Percentiles rank a stretch among this genome's conserved stretches.
Evolutionary conservation across 1,140 invertebrate species (phyloP).

Genomic region (Drosophila kepulauana): DNA sequence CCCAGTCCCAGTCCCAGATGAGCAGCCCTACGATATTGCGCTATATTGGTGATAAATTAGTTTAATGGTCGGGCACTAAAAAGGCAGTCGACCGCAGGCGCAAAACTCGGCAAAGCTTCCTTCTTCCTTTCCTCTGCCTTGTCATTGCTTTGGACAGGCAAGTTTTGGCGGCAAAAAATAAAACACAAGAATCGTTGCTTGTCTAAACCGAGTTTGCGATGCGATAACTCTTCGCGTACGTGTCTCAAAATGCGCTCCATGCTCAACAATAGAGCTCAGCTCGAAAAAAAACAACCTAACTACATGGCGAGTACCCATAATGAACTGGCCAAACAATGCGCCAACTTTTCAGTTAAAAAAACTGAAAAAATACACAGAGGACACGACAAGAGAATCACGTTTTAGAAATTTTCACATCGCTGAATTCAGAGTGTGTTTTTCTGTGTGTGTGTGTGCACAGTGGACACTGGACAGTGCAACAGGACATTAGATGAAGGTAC

Average conservation of each 20-base stretch:
- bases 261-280: conserved; percentile 24
- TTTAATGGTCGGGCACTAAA: conserved; percentile 65
- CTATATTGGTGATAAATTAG: conserved; percentile 83
- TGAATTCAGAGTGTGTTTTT: conserved; percentile 39
- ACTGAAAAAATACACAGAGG: conserved; percentile 32
- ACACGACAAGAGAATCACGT: conserved; percentile 61
- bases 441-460: not conserved
- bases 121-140: conserved; percentile 20
- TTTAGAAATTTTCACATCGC: conserved; percentile 73
- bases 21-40: conserved; percentile 40
- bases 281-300: conserved; percentile 44
- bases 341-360: conserved; percentile 50
- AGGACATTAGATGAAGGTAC: conserved; percentile 18
- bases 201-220: not conserved
- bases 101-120: conserved; percentile 54
- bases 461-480: conserved; percentile 46
- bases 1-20: conserved; percentile 42
- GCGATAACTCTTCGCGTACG: conserved; percentile 49
- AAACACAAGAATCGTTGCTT: not conserved
- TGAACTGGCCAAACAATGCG: conserved; percentile 74
- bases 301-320: conserved; percentile 47
- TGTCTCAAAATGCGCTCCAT: conserved; percentile 49
- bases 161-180: conserved; percentile 62
- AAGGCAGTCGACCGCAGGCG: conserved; percentile 66
- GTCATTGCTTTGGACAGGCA: conserved; percentile 2